Evolutionary conservation across 2,888 invertebrate genomes (phyloP).

Genomic region (Sphinx pinastri): DNA sequence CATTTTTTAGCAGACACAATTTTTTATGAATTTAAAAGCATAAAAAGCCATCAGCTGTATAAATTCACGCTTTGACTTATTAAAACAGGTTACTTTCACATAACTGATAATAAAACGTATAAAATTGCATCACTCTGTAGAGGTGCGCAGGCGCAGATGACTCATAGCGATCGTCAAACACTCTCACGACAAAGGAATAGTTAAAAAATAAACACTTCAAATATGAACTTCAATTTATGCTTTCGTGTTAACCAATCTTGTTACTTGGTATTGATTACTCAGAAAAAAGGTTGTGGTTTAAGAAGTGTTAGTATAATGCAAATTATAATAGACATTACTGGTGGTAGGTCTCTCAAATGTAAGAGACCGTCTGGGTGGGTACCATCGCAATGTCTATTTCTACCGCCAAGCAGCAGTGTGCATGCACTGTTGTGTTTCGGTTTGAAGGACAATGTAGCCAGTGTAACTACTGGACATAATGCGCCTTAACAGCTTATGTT

Average conservation of each 20-base stretch:
- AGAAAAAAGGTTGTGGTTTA: neutral
- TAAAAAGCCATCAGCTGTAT: too few relatives aligned
- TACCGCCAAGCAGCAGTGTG: too few relatives aligned
- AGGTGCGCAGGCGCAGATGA: conserved; percentile 71
- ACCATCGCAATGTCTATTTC: too few relatives aligned
- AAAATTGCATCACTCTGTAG: conserved; percentile 53
- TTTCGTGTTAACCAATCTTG: conserved; percentile 30
- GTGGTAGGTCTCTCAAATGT: too few relatives aligned
- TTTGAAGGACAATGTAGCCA: too few relatives aligned
- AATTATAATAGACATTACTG: neutral
- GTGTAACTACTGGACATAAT: too few relatives aligned
- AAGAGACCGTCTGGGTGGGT: too few relatives aligned
- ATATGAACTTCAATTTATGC: conserved; percentile 57
- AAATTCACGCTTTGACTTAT: neutral
- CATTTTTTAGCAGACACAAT: too few relatives aligned
- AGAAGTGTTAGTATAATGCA: neutral
- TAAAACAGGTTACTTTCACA: neutral
- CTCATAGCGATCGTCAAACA: conserved; percentile 77
- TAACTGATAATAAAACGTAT: neutral
- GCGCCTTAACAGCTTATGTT: too few relatives aligned
- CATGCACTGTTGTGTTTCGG: too few relatives aligned
- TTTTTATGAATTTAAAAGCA: too few relatives aligned
- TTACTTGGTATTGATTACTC: conserved; percentile 37
- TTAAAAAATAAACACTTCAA: conserved; percentile 63
- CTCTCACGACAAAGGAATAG: conserved; percentile 75